phyloP scores from a whole-genome alignment of 2,797 vertebrate genomes.

The Enteromius radiatus region DNA sequence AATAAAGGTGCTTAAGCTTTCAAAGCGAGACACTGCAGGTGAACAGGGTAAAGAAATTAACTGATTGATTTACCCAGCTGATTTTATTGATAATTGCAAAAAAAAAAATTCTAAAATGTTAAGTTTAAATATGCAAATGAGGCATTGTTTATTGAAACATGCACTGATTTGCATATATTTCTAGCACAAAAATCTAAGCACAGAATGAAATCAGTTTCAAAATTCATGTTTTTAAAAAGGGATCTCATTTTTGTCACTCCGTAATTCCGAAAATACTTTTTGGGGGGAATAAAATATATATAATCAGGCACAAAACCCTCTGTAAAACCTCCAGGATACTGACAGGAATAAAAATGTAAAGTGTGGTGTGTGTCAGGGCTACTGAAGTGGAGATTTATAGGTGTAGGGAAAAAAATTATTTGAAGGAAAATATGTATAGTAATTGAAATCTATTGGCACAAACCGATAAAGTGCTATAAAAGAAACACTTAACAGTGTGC shows the following conservation, averaged over 20 bases:
- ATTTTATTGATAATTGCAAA: neutral
- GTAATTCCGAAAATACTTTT: too few species aligned
- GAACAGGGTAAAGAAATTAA: neutral
- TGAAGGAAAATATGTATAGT: neutral
- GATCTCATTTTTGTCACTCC: neutral
- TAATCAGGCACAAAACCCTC: too few species aligned
- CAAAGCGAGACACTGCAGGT: neutral
- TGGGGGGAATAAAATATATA: too few species aligned
- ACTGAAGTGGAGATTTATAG: neutral
- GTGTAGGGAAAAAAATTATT: too few species aligned
- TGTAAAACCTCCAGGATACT: too few species aligned
- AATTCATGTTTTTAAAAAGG: neutral
- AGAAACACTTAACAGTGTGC: too few species aligned
- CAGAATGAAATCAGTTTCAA: neutral
- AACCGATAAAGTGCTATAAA: neutral
- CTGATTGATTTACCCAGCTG: neutral
- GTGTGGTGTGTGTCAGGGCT: too few species aligned
- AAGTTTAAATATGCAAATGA: neutral
- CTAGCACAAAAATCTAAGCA: neutral
- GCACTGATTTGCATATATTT: neutral
- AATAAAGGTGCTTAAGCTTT: neutral
- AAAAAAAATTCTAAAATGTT: neutral
- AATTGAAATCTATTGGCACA: neutral
- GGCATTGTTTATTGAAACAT: neutral
- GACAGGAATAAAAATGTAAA: too few species aligned